Evolutionary conservation across 2,113 vertebrate genomes (phyloP), one percentile per base, ranked within the genome.

Genomic region (Phylloscopus trochilus): DNA sequence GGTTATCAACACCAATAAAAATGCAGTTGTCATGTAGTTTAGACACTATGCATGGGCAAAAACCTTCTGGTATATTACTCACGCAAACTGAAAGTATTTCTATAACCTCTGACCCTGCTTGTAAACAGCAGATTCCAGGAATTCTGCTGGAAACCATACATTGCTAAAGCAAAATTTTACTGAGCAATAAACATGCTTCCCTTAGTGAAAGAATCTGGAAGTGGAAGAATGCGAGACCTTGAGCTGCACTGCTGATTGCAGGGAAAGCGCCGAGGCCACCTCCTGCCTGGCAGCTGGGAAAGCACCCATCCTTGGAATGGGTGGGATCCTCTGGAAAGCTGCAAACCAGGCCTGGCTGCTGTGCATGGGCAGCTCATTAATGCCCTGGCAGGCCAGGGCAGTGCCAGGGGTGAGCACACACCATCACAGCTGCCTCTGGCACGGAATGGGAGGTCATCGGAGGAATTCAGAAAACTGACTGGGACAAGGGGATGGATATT

Each of bases 81-180:
- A 30, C 79, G 80, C 52, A 97, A 96, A 92, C 47, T 78, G 91
- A 67, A 95, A 96, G 68, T 84, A 86, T 92, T 96, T 92, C 93
- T 75, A 6, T 85, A 90, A 93, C 92, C 91, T 85, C 90, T 96
- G 94, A 89, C 92, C 95, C 60, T 89, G 92, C 74, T 85, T 94
- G 89, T 97, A 97, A 97, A 97, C 94, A 96, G 62, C 52, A 83
- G 74, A 97, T 97, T 97, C 97, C 96, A 97, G 95, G 97, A 96
- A 97, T 96, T 97, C 95, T 97, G 77, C 89, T 95, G 87, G 77
- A 95, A 97, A 87, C 84, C 58, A 87, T 94, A 89, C 73, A 87
- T 92, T 92, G 85, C 90, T 43, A 75, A 83, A 46, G 74, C 91
- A 90, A 95, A 96, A 93, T 55, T 55, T 53, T 72, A 75, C 63